Conservation (phyloP, 2,797 vertebrate species). For the Eulemur coronatus region DNA sequence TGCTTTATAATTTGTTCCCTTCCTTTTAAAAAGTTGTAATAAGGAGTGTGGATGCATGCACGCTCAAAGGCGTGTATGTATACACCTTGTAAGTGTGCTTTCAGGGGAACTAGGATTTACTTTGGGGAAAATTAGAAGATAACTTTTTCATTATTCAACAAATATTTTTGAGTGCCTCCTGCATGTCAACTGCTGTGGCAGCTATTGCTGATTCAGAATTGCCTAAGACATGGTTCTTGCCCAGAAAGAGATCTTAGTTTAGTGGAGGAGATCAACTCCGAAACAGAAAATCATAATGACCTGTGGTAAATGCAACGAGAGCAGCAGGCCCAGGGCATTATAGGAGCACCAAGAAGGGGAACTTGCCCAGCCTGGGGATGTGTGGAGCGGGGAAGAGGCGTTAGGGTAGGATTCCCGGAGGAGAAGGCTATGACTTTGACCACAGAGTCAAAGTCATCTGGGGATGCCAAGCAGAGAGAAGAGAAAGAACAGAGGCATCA, state of each 20-base stretch:
- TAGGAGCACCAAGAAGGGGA: not conserved
- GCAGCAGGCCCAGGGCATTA: not conserved
- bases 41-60: not conserved
- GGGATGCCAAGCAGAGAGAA: not conserved
- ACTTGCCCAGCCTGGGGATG: not conserved
- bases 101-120: not conserved
- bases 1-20: not conserved
- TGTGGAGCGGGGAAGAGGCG: not conserved
- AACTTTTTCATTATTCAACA: constrained; percentile 1
- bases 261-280: not conserved
- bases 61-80: no score
- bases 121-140: constrained; percentile 3
- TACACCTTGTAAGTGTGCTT: not conserved
- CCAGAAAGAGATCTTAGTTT: not conserved
- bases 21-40: not conserved
- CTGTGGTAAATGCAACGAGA: not conserved
- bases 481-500: not conserved
- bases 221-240: not conserved
- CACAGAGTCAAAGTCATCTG: not conserved
- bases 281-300: not conserved
- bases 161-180: not conserved
- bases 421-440: not conserved
- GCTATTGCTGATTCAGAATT: not conserved
- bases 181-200: not conserved
- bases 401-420: not conserved